Evolutionary conservation across 1,140 invertebrate genomes (phyloP), one percentile per base, ranked within the genome.

Genomic region (Drosophila prosaltans): DNA sequence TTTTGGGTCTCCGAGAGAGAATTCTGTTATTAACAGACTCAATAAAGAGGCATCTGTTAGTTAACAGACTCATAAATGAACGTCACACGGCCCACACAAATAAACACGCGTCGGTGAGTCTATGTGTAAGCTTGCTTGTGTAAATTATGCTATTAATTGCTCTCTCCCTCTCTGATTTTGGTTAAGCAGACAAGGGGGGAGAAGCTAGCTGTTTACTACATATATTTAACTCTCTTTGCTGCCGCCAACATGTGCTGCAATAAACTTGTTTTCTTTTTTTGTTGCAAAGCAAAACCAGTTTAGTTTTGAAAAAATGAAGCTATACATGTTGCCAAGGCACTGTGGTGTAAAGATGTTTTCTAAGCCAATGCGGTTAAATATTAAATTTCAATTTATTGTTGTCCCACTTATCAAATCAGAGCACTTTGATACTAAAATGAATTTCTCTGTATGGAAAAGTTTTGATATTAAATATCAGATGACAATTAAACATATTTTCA

Each of bases 211-310:
- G 54, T 30, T 64, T 58, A 65, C 32, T 64, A n/a, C n/a, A 51
- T 51, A 51, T 51, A 51, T 51, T 51, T 51, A 51, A 26, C 8
- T 58, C 76, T 68, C 61, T 75, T 58, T 43, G 66, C 16, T 55
- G n/a, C 62, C 57, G 30, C 51, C 61, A 45, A 77, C 76, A 88
- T 86, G 83, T 86, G 83, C 83, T 86, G 84, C 82, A 71, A 79
- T 81, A 84, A 88, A 88, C 82, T 83, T 32, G 75, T 88, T 86
- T 81, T 81, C n/a, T 63, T 86, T 88, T 67, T 63, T 72, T 74
- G 30, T 57, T 58, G 32, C 36, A 36, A 68, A 74, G 41, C 58
- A 48, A 69, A 69, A 75, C 74, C 73, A 54, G 73, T 59, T 78
- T 61, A 59, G 36, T 11, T 43, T 32, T n/a, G 11, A 3, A 1